Base-by-base conservation (phyloP, 1,140 invertebrate genomes). In the Gryllus bimaculatus region DNA sequence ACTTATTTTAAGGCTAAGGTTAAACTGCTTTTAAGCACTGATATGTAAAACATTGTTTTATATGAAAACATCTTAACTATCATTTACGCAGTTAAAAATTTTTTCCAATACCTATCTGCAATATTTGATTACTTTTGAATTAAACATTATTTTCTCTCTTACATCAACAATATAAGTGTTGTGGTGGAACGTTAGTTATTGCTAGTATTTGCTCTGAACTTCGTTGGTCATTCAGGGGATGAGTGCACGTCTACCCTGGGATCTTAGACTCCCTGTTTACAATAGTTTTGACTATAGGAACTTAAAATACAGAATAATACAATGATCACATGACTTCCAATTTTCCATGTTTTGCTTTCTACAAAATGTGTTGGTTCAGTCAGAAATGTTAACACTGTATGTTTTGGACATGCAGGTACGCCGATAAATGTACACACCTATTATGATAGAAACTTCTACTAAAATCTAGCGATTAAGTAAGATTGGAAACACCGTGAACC, bases 261-360 rank as follows among this genome's bases (percentile, higher is more conserved):
- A 66, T 66, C 3, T 10, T 66, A 66, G 54, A 13, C 10, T 13
- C 54, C 54, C 54, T 66, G 54, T 18, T 10, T 66, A 66, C 54
- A 66, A 66, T 66, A 66, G 10, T 66, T 66, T 66, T 66, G 54
- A 66, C 54, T 66, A 66, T 66, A 66, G 54, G 54, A 66, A 66
- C 54, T 66, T 66, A 66, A 66, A 66, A 66, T 66, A 66, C 54
- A 66, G 54, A 66, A 66, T 10, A 66, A 66, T 66, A 66, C 54
- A 10, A 13, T 66, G 54, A 66, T 66, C 54, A 66, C 54, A 18
- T 66, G 54, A 66, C 54, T 66, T 66, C 10, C 54, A 66, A 66
- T 66, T 66, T 39, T 39, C 26, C 26, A 39, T 39, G 54, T 66
- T 66, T 66, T 66, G 54, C 26, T 66, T 66, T 66, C 54, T 13